A percentile compares a stretch with the other conserved stretches of the same genome.
These are phyloP conservation scores for Pyrrhosoma nymphula DNA, from an alignment of 2,888 invertebrate species.

Conservation along the genomic window DNA sequence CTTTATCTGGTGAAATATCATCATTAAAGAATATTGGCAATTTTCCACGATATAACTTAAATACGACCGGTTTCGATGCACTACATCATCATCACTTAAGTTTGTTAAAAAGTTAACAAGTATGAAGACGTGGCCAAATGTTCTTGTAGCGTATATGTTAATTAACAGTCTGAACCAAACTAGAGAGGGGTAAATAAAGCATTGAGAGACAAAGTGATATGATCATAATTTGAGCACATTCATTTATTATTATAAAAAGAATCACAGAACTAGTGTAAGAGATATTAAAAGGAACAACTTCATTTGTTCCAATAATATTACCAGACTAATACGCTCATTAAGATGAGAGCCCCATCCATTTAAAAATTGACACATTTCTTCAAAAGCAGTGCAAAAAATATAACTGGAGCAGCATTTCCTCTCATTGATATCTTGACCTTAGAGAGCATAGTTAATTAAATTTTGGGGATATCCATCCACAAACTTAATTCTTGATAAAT, in stretches of 20 bases:
- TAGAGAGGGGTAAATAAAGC: not conserved
- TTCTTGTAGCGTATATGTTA: too few species aligned
- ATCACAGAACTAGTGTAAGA: constrained; percentile 65
- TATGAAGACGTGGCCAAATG: too few species aligned
- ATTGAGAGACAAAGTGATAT: not conserved
- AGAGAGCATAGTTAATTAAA: constrained; percentile 51
- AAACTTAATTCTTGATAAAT: constrained; percentile 51
- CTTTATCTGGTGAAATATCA: too few species aligned
- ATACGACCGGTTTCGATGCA: too few species aligned
- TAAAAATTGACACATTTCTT: constrained; percentile 66
- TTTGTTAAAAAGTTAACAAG: too few species aligned
- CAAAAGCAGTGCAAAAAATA: constrained; percentile 67
- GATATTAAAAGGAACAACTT: constrained; percentile 52
- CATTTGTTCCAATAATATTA: constrained; percentile 50
- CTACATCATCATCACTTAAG: too few species aligned
- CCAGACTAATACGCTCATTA: constrained; percentile 55
- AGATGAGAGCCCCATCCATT: constrained; percentile 61
- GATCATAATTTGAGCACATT: constrained; percentile 60
- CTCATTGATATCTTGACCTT: constrained; percentile 42
- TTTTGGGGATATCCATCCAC: constrained; percentile 37
- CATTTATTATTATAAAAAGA: constrained; percentile 65
- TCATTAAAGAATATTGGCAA: too few species aligned
- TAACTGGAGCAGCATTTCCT: constrained; percentile 63
- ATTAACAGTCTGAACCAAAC: too few species aligned
- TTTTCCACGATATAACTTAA: too few species aligned